phyloP scores from a whole-genome alignment of 2,888 invertebrate genomes.

The Dasysyrphus albostriatus region DNA sequence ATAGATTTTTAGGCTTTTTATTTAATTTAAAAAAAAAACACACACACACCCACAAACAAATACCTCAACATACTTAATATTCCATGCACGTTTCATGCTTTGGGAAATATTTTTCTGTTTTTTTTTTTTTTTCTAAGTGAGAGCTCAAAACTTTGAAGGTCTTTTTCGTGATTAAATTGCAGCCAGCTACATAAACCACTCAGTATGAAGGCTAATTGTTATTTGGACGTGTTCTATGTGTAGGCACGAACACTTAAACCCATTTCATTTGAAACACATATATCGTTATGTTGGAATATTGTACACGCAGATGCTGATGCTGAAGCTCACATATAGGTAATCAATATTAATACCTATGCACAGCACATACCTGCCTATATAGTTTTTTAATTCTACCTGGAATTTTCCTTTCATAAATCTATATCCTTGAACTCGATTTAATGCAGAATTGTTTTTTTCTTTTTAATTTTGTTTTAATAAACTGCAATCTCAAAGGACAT shows the following conservation, averaged over 20 bases:
- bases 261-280: slow-evolving; percentile 28
- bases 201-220: slow-evolving; percentile 35
- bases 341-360: slow-evolving; percentile 11
- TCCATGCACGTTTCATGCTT: slow-evolving; percentile 44
- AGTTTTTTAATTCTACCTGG: slow-evolving; percentile 9
- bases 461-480: neutral
- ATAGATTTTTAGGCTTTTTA: slow-evolving; percentile 24
- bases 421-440: slow-evolving; percentile 34
- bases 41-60: neutral
- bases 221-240: slow-evolving; percentile 39
- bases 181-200: slow-evolving; percentile 14
- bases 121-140: slow-evolving; percentile 7
- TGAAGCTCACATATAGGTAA: neutral
- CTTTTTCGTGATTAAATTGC: slow-evolving; percentile 31
- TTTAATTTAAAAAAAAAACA: slow-evolving; percentile 15
- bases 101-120: slow-evolving; percentile 6
- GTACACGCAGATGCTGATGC: slow-evolving; percentile 30
- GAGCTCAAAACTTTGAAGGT: slow-evolving; percentile 39
- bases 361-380: neutral
- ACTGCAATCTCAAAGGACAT: neutral
- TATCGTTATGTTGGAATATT: neutral
- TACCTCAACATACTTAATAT: slow-evolving; percentile 32
- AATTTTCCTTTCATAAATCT: slow-evolving; percentile 25
- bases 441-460: neutral
- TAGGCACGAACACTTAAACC: slow-evolving; percentile 33